A percentile compares a stretch with the other conserved stretches of the same genome.
phyloP scores from a whole-genome alignment of 1,140 invertebrate species.

The Drosophila ananassae region DNA sequence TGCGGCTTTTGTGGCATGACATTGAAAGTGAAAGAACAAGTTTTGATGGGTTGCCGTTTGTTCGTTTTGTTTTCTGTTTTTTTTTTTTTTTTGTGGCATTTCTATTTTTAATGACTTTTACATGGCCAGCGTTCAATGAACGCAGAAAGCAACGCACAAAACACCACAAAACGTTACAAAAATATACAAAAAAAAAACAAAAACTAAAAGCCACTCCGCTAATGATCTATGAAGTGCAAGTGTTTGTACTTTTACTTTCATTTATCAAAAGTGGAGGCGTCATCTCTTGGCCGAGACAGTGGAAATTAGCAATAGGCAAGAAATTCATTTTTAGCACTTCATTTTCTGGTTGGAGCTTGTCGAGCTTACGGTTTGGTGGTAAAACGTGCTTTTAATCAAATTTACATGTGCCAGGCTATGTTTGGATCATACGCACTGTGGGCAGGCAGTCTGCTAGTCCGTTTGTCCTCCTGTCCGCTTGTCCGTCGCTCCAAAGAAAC shows the following conservation, averaged over 20 bases:
- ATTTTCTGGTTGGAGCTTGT: slow-evolving; percentile 44
- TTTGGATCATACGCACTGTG: slow-evolving; percentile 67
- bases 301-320: slow-evolving; percentile 66
- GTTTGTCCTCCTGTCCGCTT: too few species aligned
- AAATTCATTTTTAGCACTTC: slow-evolving; percentile 72
- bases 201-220: slow-evolving; percentile 51
- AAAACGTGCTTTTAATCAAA: slow-evolving; percentile 81
- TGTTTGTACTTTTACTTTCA: slow-evolving; percentile 79
- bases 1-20: slow-evolving; percentile 61
- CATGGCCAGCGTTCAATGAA: slow-evolving; percentile 71
- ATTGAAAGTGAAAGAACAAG: slow-evolving; percentile 83
- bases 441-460: slow-evolving; percentile 33
- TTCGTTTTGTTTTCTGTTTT: slow-evolving; percentile 34
- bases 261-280: slow-evolving; percentile 80
- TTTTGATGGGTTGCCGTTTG: slow-evolving; percentile 53
- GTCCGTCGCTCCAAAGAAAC: slow-evolving; percentile 7
- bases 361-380: slow-evolving; percentile 44
- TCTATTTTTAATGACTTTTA: slow-evolving; percentile 79
- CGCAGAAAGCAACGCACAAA: slow-evolving; percentile 42
- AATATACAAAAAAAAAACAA: slow-evolving; percentile 24
- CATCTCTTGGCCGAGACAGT: slow-evolving; percentile 54
- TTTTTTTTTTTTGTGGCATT: slow-evolving; percentile 27
- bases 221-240: slow-evolving; percentile 79
- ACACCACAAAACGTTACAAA: slow-evolving; percentile 13
- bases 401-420: slow-evolving; percentile 66